Conservation (phyloP, 2,113 vertebrate species). For the Megatriorchis doriae region DNA sequence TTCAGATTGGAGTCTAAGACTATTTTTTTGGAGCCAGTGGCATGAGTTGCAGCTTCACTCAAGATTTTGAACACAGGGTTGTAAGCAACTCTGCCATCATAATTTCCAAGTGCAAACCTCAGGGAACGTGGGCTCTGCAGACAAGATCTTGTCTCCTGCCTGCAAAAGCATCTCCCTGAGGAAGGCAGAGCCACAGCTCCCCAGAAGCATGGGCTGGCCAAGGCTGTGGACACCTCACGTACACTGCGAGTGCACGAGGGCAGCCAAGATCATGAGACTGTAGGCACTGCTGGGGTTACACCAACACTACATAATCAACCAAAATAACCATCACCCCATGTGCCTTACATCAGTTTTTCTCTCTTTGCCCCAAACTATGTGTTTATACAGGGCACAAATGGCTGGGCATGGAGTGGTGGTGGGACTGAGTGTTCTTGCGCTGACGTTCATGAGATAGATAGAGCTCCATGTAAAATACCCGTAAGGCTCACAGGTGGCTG, state of each 20-base stretch:
- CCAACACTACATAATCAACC: not conserved
- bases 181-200: not conserved
- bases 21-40: not conserved
- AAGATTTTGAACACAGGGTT: not conserved
- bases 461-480: not conserved
- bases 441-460: not conserved
- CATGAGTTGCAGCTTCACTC: not conserved
- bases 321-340: not conserved
- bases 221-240: not conserved
- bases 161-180: not conserved
- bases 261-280: not conserved
- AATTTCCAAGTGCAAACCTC: not conserved
- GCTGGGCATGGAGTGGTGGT: not conserved
- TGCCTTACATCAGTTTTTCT: not conserved
- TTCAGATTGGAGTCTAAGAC: not conserved
- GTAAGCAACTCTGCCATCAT: not conserved
- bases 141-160: not conserved
- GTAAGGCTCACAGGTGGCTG: not conserved
- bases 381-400: not conserved
- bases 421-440: not conserved
- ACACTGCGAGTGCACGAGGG: rapidly evolving
- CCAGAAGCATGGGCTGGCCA: not conserved
- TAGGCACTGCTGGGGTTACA: not conserved
- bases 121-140: not conserved
- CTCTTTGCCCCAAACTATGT: too few species aligned